Base-by-base conservation (phyloP, 1,140 invertebrate genomes). In the Meloidogyne chitwoodi region DNA sequence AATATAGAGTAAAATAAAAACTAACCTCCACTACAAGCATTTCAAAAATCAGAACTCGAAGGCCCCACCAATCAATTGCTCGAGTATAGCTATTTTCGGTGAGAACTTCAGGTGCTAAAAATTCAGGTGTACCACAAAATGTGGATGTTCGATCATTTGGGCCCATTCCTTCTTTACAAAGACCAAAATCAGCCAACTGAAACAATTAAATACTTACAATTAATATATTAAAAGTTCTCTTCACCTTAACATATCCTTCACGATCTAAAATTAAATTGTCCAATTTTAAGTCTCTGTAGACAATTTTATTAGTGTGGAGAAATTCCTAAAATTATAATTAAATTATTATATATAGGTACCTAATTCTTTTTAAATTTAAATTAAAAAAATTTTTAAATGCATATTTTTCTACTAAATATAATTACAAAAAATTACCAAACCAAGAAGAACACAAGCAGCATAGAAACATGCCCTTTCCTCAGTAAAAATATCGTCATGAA, bases 151-250 rank as follows among this genome's bases (percentile, higher is more conserved):
- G 89, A 88, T 99, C 96, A 12, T 94, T 94, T 88, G 92, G 98
- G 24, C 96, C 96, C 94, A 99, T 99, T 24, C 95, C 94, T 90
- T 99, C 97, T 89, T 99, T 99, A 88, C 97, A 99, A 26, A 99
- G 88, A 68, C 97, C 97, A 90, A 99, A 99, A 89, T 99, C 96
- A 65, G 96, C 96, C 82, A 99, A 97, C 90, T 97, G 10, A n/a
- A n/a, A n/a, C n/a, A n/a, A n/a, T n/a, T n/a, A 62, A 56, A 71
- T 14, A 41, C 16, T 41, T n/a, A 41, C 11, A 41, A 1, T 10
- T 41, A 12, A 11, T 41, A 12, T 14, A 14, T 41, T 41, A 41
- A 41, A 11, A 41, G 16, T 41, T 14, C 2, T 41, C 2, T 24
- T 2, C 6, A 72, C 69, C 48, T 72, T 97, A 0, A 98, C 95